These are phyloP conservation scores for Amblyopsis hoosieri DNA, from an alignment of 2,797 vertebrate species.

Conservation along the genomic window DNA sequence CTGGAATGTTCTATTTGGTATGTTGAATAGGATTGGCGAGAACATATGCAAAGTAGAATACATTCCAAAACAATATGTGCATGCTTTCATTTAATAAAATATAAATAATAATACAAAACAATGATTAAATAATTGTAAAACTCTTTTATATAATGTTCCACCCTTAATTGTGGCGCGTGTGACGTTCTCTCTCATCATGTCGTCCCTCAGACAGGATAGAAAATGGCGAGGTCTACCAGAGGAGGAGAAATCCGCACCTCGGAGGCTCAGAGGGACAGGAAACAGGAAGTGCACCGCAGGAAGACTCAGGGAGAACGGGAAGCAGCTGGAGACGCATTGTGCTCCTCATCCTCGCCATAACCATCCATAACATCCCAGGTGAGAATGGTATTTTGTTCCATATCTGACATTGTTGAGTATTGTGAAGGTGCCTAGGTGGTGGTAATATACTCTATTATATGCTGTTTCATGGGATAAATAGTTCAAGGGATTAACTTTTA, in stretches of 20 bases:
- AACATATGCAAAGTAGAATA: background rate
- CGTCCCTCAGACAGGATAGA: slow-evolving; percentile 83
- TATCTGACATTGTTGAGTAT: too few species aligned
- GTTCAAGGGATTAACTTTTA: too few species aligned
- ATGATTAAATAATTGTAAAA: too few species aligned
- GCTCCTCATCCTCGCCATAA: slow-evolving; percentile 93
- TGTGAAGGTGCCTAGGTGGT: too few species aligned
- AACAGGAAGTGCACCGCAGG: slow-evolving; percentile 21
- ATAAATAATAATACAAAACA: too few species aligned
- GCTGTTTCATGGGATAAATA: too few species aligned
- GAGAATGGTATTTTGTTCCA: slow-evolving; percentile 33
- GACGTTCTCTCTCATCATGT: background rate
- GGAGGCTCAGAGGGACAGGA: slow-evolving; percentile 43
- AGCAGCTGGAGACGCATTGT: slow-evolving; percentile 89
- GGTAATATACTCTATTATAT: too few species aligned
- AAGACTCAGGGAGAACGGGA: slow-evolving; percentile 35
- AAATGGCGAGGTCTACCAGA: slow-evolving; percentile 89
- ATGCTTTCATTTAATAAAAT: too few species aligned
- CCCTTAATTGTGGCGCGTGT: background rate
- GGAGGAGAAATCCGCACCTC: slow-evolving; percentile 66
- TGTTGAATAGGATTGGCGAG: background rate
- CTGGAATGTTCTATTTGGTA: background rate
- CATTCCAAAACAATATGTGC: background rate
- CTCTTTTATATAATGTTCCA: background rate
- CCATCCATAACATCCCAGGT: slow-evolving; percentile 98